These are phyloP conservation scores for Bos indicus DNA, from an alignment of 2,113 vertebrate genomes.

Conservation along the genomic window DNA sequence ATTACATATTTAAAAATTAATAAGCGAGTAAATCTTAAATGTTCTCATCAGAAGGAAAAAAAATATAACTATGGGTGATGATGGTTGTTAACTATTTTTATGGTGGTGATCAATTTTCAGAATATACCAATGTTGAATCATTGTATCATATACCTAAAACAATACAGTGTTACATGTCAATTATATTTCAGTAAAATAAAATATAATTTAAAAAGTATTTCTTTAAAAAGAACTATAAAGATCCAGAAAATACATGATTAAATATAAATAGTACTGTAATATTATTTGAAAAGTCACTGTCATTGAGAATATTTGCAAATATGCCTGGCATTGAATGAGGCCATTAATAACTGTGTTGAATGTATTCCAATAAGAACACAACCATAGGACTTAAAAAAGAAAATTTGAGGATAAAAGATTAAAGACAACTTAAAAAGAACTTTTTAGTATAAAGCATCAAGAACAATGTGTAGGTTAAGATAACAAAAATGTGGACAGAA, in stretches of 20 bases:
- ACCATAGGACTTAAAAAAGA: neutral
- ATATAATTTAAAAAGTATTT: neutral
- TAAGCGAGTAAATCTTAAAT: neutral
- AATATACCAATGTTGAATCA: neutral
- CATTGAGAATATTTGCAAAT: neutral
- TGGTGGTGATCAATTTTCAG: neutral
- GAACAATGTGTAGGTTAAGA: neutral
- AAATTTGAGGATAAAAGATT: neutral
- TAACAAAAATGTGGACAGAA: neutral
- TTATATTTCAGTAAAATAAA: neutral
- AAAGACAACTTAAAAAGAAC: neutral
- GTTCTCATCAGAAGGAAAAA: neutral
- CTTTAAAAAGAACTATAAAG: neutral
- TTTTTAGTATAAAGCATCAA: neutral
- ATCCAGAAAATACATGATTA: neutral
- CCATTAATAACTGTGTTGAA: neutral
- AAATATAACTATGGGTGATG: neutral
- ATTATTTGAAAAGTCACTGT: neutral
- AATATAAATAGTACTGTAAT: neutral
- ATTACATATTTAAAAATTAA: neutral
- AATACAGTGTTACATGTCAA: neutral
- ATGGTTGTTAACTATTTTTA: neutral
- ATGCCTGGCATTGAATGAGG: neutral
- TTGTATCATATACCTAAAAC: neutral
- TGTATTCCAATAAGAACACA: neutral